Conservation (phyloP, 1,140 invertebrate genomes). For the Bradysia coprophila region DNA sequence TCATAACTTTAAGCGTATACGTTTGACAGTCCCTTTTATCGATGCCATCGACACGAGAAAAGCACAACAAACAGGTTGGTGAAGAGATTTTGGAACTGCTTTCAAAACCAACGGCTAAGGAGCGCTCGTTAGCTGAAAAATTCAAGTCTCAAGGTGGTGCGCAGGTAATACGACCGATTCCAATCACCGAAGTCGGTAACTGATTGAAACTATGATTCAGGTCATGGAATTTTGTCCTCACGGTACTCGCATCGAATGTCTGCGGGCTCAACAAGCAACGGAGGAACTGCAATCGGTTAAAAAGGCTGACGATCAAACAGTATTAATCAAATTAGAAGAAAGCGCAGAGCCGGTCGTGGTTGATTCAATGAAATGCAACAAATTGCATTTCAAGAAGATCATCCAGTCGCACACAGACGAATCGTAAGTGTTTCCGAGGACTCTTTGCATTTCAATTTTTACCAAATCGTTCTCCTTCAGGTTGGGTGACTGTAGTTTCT, state of each 20-base stretch:
- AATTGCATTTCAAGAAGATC: constrained; percentile 94
- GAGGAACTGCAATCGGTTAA: not conserved
- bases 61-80: constrained; percentile 86
- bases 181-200: too few species aligned
- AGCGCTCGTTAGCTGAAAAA: constrained; percentile 79
- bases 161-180: constrained; percentile 31
- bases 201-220: too few species aligned
- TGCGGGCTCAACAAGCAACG: constrained; percentile 35
- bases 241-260: constrained; percentile 81
- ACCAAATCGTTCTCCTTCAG: too few species aligned
- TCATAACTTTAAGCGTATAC: too few species aligned
- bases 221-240: constrained; percentile 94
- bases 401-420: constrained; percentile 95
- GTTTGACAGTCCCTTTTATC: constrained; percentile 65
- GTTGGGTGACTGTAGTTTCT: constrained; percentile 92
- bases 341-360: constrained; percentile 9
- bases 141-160: constrained; percentile 90
- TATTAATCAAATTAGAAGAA: not conserved
- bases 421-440: too few species aligned
- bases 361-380: constrained; percentile 42
- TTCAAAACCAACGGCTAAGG: constrained; percentile 90
- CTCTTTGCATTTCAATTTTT: too few species aligned
- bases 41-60: constrained; percentile 85
- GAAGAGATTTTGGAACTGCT: constrained; percentile 90
- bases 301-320: not conserved